Conservation (phyloP, 1,140 invertebrate species). For the Sogatella furcifera region DNA sequence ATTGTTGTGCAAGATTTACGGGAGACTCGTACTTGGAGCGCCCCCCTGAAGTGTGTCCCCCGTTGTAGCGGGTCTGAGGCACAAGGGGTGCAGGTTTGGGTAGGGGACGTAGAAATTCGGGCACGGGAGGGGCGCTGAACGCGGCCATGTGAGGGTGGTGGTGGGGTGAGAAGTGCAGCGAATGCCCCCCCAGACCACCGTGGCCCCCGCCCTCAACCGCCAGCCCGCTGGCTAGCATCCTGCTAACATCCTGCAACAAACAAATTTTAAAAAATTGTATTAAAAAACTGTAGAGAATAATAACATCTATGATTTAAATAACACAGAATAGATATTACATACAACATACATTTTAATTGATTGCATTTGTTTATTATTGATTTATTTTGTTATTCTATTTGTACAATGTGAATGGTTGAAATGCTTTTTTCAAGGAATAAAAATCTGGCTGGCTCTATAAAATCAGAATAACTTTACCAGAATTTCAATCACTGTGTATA, state of each 20-base stretch:
- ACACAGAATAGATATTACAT: too few relatives aligned
- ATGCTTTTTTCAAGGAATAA: too few relatives aligned
- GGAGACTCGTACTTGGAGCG: neutral
- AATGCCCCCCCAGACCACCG: slow-evolving; percentile 6
- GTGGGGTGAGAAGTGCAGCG: slow-evolving; percentile 4
- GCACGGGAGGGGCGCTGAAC: slow-evolving; percentile 10
- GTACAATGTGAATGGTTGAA: too few relatives aligned
- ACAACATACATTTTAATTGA: too few relatives aligned
- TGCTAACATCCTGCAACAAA: neutral
- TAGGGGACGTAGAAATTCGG: slow-evolving; percentile 23
- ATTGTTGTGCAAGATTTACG: slow-evolving; percentile 10
- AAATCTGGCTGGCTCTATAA: too few relatives aligned
- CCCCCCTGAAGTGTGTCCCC: neutral
- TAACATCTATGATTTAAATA: too few relatives aligned
- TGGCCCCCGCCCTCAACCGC: slow-evolving; percentile 19
- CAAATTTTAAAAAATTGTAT: too few relatives aligned
- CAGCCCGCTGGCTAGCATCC: slow-evolving; percentile 14
- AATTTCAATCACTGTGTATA: too few relatives aligned
- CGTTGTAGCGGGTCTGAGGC: slow-evolving; percentile 7
- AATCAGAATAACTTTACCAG: too few relatives aligned
- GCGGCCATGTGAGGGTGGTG: neutral
- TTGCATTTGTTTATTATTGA: too few relatives aligned
- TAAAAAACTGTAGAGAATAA: too few relatives aligned
- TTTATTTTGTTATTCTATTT: too few relatives aligned
- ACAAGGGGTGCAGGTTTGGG: slow-evolving; percentile 15